Percentiles rank a stretch among this genome's conserved stretches.
Evolutionary conservation across 2,888 invertebrate genomes (phyloP).

Genomic region (Smittia aterrima): DNA sequence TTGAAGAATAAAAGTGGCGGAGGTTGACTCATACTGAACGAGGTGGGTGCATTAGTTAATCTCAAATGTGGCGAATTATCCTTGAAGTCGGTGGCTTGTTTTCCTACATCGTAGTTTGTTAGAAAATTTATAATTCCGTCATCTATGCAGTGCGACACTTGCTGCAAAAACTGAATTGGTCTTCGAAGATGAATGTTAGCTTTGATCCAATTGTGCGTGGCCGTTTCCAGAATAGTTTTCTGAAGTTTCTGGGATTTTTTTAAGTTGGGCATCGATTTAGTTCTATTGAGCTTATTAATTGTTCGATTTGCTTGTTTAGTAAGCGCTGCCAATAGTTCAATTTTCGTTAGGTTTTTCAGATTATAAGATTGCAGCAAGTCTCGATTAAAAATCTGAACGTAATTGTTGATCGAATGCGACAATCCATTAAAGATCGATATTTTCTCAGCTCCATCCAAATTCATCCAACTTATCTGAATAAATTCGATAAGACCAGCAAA

Average conservation of each 20-base stretch:
- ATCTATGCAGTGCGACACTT: slow-evolving; percentile 46
- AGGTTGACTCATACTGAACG: slow-evolving; percentile 1
- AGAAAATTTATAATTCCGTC: slow-evolving; percentile 44
- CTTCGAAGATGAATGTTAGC: slow-evolving; percentile 47
- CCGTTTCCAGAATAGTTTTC: slow-evolving; percentile 46
- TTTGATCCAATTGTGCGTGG: slow-evolving; percentile 47
- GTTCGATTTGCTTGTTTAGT: slow-evolving; percentile 46
- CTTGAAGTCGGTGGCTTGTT: background rate
- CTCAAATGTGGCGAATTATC: background rate
- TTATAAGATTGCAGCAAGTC: slow-evolving; percentile 45
- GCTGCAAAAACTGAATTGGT: slow-evolving; percentile 46
- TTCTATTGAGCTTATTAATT: slow-evolving; percentile 44
- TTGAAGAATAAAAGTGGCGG: slow-evolving; percentile 6
- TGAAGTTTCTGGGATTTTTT: slow-evolving; percentile 32
- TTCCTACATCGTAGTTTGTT: slow-evolving; percentile 9
- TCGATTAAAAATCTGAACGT: slow-evolving; percentile 46
- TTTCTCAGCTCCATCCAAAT: slow-evolving; percentile 46
- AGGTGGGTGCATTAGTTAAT: background rate
- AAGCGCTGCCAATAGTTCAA: slow-evolving; percentile 44
- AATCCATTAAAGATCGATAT: slow-evolving; percentile 47
- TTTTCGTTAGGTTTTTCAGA: slow-evolving; percentile 33
- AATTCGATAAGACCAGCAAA: background rate
- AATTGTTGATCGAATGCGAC: slow-evolving; percentile 45
- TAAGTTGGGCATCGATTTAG: slow-evolving; percentile 12
- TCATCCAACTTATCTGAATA: background rate